Evolutionary conservation across 1,140 invertebrate species (phyloP).

Genomic region (Drosophila baimaii): DNA sequence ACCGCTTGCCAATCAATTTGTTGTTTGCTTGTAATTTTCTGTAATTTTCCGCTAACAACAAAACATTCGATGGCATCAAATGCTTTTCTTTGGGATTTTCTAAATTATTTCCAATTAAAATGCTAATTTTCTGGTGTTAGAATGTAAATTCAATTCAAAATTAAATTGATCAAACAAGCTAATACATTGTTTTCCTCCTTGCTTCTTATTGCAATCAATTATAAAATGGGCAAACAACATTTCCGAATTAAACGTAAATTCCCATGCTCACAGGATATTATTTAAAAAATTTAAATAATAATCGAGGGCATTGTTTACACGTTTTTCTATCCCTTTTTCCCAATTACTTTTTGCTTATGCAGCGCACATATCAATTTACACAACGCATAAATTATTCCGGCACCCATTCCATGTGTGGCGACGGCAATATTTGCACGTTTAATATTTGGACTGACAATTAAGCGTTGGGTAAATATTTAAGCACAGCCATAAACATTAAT

Average conservation of each 20-base stretch:
- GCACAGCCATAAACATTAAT: constrained; percentile 60
- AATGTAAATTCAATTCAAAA: constrained; percentile 7
- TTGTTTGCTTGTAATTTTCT: neutral
- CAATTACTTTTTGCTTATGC: constrained; percentile 36
- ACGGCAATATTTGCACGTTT: constrained; percentile 37
- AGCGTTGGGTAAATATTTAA: constrained; percentile 57
- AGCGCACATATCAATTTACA: constrained; percentile 49
- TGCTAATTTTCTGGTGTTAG: constrained; percentile 7
- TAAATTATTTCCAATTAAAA: constrained; percentile 12
- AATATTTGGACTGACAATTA: constrained; percentile 70
- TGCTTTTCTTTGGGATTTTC: neutral
- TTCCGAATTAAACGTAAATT: constrained; percentile 12
- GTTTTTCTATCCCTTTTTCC: constrained; percentile 18
- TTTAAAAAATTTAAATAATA: constrained; percentile 21
- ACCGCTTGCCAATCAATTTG: neutral
- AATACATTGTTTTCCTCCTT: neutral
- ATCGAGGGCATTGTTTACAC: constrained; percentile 38
- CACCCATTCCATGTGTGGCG: constrained; percentile 5
- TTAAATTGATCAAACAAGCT: constrained; percentile 5
- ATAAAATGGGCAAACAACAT: neutral
- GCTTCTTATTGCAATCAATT: neutral
- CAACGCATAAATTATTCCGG: constrained; percentile 55
- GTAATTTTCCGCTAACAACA: neutral
- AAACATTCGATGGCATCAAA: neutral
- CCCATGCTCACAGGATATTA: neutral